Evolutionary conservation across 1,140 invertebrate species (phyloP), one percentile per base, ranked within the genome.

Genomic region (Pseudoatta argentina): DNA sequence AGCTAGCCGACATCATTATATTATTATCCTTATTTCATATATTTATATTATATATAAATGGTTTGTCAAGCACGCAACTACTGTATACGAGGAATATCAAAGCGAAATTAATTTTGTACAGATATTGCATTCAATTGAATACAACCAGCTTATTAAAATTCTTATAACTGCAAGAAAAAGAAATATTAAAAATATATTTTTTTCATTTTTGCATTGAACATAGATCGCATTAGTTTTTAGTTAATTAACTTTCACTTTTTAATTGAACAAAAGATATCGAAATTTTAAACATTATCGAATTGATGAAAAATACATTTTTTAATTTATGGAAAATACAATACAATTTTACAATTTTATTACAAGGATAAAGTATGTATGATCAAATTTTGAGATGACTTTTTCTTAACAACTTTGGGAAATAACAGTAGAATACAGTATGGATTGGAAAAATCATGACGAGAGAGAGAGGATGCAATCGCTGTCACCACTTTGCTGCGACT

Each of bases 1-100:
- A 83, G 67, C 53, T 82, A 59, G 55, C n/a, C 69, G 79, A 18
- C 24, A 75, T 75, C 16, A 75, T 72, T 57, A 61, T 73, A 57
- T 73, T 75, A 75, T 75, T 75, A 75, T 75, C 53, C 44, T 83
- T 73, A 73, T 83, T 83, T 83, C 10, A 55, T 39, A 10, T 63
- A 83, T 61, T 75, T 81, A 34, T 27, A 63, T 75, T 81, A 34
- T 27, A 63, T 21, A 34, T 75, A 24, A 73, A 73, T 34, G 27
- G 2, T 14, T 44, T 16, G 53, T 7, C 10, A 51, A 51, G n/a
- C 48, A 21, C 3, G 8, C 53, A n/a, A 18, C 12, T 27, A 61
- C 24, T 48, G 39, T 12, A 48, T 12, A 69, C 18, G 30, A 21
- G 55, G 6, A 82, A 4, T 7, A 44, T 14, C 18, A 27, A 30